Evolutionary conservation across 2,888 invertebrate species (phyloP), one percentile per base, ranked within the genome.

Genomic region (Dendrolimus pini): DNA sequence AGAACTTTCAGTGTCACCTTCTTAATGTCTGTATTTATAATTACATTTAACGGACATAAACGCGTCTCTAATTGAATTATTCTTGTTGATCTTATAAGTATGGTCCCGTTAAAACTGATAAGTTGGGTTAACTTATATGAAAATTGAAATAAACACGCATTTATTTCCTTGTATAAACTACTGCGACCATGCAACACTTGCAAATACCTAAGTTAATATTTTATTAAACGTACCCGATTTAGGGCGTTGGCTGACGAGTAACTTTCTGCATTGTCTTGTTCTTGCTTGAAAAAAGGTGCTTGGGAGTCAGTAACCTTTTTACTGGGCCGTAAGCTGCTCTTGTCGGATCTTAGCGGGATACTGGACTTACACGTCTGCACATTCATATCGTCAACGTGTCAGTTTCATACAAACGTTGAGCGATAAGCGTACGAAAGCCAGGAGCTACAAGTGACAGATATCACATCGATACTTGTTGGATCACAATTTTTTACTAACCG

Each of bases 151-250:
- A 30, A 13, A 54, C 18, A 9, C 52, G 53, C 42, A 56, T 56
- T 14, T 52, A 14, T 52, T 7, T 54, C 18, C 52, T 52, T 55
- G 41, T 41, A 55, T 55, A 10, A 52, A 55, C 14, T 54, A 52
- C 12, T 52, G 52, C 30, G 30, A 30, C 30, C 30, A 30, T 30
- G 30, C 30, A 30, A 30, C 30, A 30, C 30, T 30, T 30, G 30
- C 30, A 30, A 30, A 30, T 30, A 30, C 30, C 30, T 30, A 30
- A 30, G 2, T 3, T 30, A 30, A 30, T 30, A 30, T 30, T 30
- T 0, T 30, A 30, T 6, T 10, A 60, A 58, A 55, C 78, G 68
- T 82, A 82, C 82, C 78, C 72, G 66, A 55, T 71, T 66, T 42
- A 70, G 64, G 30, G 68, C 69, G 62, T 64, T 69, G 52, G 62